phyloP scores from a whole-genome alignment of 2,113 vertebrate species.

The Pogonocichla stellata region DNA sequence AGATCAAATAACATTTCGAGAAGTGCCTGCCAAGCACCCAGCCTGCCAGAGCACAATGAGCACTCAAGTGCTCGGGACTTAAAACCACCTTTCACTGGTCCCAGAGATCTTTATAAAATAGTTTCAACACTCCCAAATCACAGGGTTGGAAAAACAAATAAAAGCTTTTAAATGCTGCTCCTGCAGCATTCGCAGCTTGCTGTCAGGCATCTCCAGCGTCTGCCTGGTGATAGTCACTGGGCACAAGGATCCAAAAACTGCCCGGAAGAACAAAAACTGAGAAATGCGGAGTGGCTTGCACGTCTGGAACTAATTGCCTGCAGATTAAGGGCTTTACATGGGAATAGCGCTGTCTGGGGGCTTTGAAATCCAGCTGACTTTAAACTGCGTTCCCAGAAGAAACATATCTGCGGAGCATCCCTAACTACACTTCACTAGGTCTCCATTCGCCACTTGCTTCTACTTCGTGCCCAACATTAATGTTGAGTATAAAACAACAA shows the following conservation, averaged over 20 bases:
- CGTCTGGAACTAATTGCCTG: conserved; percentile 69
- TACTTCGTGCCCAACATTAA: background rate
- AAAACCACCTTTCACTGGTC: conserved; percentile 69
- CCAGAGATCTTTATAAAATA: conserved; percentile 62
- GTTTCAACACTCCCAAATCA: conserved; percentile 62
- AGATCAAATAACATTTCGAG: conserved; percentile 83
- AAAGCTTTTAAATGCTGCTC: conserved; percentile 26
- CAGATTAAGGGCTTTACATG: conserved; percentile 57
- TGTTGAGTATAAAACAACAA: background rate
- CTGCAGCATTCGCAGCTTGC: background rate
- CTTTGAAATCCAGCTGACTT: conserved; percentile 42
- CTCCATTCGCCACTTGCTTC: background rate
- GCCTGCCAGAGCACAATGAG: conserved; percentile 72
- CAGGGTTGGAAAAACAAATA: conserved; percentile 29
- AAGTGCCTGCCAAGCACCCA: conserved; percentile 80
- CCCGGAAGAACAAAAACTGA: conserved; percentile 10
- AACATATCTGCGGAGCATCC: background rate
- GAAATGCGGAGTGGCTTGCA: conserved; percentile 11
- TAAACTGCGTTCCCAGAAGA: conserved; percentile 2
- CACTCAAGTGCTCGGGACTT: conserved; percentile 72
- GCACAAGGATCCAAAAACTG: background rate
- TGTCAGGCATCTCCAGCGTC: background rate
- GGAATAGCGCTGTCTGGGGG: conserved; percentile 28
- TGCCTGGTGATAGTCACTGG: background rate
- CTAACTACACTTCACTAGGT: background rate